Conservation (phyloP, 2,797 vertebrate species). For the Scomberomorus guttatus region DNA sequence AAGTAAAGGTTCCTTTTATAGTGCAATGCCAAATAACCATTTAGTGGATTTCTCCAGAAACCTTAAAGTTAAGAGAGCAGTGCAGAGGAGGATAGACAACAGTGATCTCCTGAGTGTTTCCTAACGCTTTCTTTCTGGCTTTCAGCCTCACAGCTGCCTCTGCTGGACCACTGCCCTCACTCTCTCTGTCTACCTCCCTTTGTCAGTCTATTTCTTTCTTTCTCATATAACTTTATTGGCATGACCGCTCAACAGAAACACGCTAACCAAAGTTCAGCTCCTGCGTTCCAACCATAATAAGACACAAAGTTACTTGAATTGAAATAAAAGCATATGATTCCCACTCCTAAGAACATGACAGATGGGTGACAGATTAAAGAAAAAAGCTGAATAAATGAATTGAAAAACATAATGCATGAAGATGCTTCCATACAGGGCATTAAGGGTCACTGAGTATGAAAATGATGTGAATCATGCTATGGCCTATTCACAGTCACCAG, state of each 20-base stretch:
- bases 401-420: too few species aligned
- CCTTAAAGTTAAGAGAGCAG: neutral
- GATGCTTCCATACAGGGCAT: too few species aligned
- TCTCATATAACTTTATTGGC: conserved; percentile 28
- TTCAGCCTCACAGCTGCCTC: conserved; percentile 68
- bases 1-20: neutral
- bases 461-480: neutral
- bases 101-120: conserved; percentile 51
- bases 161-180: conserved; percentile 42
- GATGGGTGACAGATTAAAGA: neutral
- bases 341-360: neutral
- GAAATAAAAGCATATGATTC: neutral
- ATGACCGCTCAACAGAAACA: conserved; percentile 6
- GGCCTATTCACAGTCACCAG: neutral
- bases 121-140: conserved; percentile 58
- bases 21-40: neutral
- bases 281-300: neutral
- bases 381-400: too few species aligned
- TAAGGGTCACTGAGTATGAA: too few species aligned
- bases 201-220: conserved; percentile 6
- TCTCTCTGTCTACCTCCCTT: conserved; percentile 14
- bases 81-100: conserved; percentile 13
- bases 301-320: neutral
- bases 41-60: neutral
- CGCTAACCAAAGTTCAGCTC: conserved; percentile 6